These are phyloP conservation scores for Grus americana DNA, from an alignment of 2,113 vertebrate genomes.

Conservation along the genomic window DNA sequence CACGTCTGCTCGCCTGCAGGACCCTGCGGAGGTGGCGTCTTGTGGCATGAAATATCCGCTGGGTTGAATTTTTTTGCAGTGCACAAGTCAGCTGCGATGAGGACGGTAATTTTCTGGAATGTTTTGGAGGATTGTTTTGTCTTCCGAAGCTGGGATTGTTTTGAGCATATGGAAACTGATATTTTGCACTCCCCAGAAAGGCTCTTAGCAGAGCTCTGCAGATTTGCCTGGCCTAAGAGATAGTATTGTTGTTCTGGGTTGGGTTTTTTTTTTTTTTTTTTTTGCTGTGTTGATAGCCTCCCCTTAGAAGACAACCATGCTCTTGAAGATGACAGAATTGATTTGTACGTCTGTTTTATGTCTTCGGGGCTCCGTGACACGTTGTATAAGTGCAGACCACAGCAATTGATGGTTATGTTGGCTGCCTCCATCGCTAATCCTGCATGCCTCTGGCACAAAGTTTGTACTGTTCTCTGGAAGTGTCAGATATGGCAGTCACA, in stretches of 20 bases:
- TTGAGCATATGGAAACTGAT: neutral
- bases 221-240: neutral
- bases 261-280: no score
- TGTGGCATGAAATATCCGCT: accelerated
- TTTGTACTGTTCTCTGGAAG: constrained; percentile 36
- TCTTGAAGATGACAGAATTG: constrained; percentile 25
- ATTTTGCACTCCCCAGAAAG: neutral
- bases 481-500: constrained; percentile 27
- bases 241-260: neutral
- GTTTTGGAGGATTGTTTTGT: constrained; percentile 51
- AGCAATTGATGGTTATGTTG: constrained; percentile 19
- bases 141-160: neutral
- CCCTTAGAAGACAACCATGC: neutral
- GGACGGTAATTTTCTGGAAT: neutral
- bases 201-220: neutral
- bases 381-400: constrained; percentile 20
- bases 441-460: constrained; percentile 46
- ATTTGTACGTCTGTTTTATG: constrained; percentile 34
- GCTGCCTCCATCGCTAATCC: constrained; percentile 38
- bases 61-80: neutral
- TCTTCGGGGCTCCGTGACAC: constrained; percentile 16
- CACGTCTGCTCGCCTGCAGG: neutral
- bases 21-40: accelerated
- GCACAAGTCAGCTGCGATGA: neutral
- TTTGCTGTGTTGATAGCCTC: neutral